Percentiles rank a stretch among this genome's conserved stretches.
Conservation (phyloP, 2,888 invertebrate species). For the Callyntrura sp. region DNA sequence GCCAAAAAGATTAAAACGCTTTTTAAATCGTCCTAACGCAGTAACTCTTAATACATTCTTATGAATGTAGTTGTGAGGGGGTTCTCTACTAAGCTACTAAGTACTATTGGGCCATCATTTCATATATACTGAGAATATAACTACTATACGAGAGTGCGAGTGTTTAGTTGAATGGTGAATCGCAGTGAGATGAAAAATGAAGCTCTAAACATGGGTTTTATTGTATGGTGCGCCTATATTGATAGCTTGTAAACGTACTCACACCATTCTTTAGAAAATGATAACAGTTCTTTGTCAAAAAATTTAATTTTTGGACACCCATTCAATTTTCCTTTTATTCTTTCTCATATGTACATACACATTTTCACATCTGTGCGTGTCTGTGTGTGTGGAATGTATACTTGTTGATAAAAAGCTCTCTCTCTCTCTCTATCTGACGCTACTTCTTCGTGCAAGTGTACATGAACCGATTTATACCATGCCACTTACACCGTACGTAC, state of each 20-base stretch:
- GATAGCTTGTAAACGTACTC: too few relatives aligned
- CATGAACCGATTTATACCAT: neutral
- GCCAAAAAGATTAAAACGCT: slow-evolving; percentile 56
- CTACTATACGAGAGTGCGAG: neutral
- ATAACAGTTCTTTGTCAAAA: neutral
- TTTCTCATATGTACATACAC: neutral
- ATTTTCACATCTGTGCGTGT: neutral
- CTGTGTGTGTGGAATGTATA: neutral
- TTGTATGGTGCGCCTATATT: neutral
- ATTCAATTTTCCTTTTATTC: neutral
- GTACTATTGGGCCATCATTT: neutral
- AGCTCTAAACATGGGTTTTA: neutral
- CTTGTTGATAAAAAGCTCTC: neutral
- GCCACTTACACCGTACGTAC: neutral
- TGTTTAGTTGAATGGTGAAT: neutral
- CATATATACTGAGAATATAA: neutral
- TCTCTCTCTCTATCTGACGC: too few relatives aligned
- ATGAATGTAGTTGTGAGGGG: neutral
- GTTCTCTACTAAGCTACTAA: neutral
- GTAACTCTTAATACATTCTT: neutral
- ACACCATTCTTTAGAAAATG: neutral
- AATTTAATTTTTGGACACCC: neutral
- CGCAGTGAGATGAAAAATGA: neutral
- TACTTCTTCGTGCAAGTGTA: too few relatives aligned
- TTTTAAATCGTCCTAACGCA: neutral